Base-by-base conservation (phyloP, 2,888 invertebrate genomes). In the Sphinx pinastri region DNA sequence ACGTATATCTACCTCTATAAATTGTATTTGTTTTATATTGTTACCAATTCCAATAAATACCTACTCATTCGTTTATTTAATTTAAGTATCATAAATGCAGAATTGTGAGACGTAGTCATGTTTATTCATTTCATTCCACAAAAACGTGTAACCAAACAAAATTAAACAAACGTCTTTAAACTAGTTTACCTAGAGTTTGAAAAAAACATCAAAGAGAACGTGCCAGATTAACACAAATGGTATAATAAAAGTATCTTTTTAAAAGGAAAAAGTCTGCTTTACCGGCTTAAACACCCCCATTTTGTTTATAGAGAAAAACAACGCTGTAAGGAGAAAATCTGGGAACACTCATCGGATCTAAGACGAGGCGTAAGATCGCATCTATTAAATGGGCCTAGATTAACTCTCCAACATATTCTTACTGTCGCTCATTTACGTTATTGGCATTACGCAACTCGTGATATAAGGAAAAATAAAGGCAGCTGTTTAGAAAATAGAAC, bases 401-500 rank as follows among this genome's bases (percentile, higher is more conserved):
- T 63, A 63, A 63, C 63, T 63, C 49, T 63, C 47, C 63, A 63
- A 63, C 63, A 63, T 63, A 49, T 49, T 63, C 63, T 63, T 63
- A 49, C 47, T 63, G 63, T 49, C 63, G 63, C 63, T 63, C 63
- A 49, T 63, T 63, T 63, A 49, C 63, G 13, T 63, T 63, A 63
- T 63, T 49, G 63, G 49, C 63, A 49, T 63, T 63, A 19, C 63
- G 63, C 49, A 63, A 49, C 63, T 58, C 58, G 31, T 31, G 63
- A 63, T 19, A 38, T n/a, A 59, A 60, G 60, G 49, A 49, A 63
- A 63, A 60, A 54, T 54, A 54, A 55, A 55, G 19, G 19, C 19
- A 55, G 55, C 19, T 55, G 10, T 19, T 54, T 54, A 16, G 16
- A 14, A 54, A 19, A 19, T 55, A 19, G 19, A 19, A 55, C 19